Base-by-base conservation (phyloP, 2,888 invertebrate genomes). In the Argyra leucocephala region DNA sequence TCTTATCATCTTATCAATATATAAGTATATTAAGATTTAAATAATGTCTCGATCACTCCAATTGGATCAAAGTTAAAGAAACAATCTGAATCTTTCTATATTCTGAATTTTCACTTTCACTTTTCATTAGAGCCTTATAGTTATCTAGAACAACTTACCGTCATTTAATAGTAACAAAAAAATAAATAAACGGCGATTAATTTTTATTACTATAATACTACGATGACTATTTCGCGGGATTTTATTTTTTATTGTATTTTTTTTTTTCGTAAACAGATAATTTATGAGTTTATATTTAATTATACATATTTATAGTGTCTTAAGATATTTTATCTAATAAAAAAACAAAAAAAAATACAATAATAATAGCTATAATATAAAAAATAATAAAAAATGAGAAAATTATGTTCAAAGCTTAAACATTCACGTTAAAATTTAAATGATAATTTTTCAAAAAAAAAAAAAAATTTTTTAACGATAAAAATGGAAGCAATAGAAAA, bases 241-340 rank as follows among this genome's bases (percentile, higher is more conserved):
- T 48, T 48, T 48, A 18, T 18, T 18, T n/a, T 48, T 1, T 48
- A 9, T 37, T 31, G 10, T 31, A 31, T 6, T 6, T 7, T 48
- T 48, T 48, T 48, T 31, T 15, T 9, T 48, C 18, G 15, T 48
- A 48, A 48, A 48, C 48, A 48, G n/a, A 48, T 48, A 48, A 48
- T 48, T 48, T 48, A 48, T 48, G 48, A 48, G 48, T 48, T 48
- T 48, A 48, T 48, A 48, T 48, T 48, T 48, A 48, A 48, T 48
- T 48, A 48, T 48, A 48, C 18, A 48, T 18, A 48, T 48, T 48
- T 48, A 48, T 48, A 48, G 48, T 48, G 15, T 48, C 48, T 48
- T 48, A 12, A 48, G 48, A 48, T 48, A 48, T 48, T n/a, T 9
- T 48, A 48, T 48, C 48, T 48, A 18, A 18, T 48, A 18, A 18